Base-by-base conservation (phyloP, 2,888 invertebrate species). In the Chydorus sphaericus region DNA sequence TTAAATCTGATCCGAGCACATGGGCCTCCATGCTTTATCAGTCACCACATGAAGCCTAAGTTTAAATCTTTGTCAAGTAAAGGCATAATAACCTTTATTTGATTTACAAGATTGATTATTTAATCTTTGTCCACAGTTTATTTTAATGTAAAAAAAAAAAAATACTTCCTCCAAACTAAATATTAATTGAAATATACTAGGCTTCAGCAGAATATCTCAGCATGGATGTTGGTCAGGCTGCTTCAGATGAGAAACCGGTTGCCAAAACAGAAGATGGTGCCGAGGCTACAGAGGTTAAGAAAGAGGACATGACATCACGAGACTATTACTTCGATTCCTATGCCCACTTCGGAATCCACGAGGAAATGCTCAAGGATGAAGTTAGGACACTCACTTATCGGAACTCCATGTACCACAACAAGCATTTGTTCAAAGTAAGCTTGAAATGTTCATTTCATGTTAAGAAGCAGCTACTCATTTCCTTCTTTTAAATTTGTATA, bases 321-420 rank as follows among this genome's bases (percentile, higher is more conserved):
- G 98, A 99, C 71, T 99, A 99, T 71, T 99, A 99, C 71, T 99
- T 99, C 70, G 98, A 99, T 73, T 98, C 97, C 0, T 99, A 99
- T 70, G 98, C 98, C 52, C 98, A 99, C 74, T 99, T 98, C 71
- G 98, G 97, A 48, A 99, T 99, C 65, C 98, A 99, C 69, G 98
- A 99, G 75, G 98, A 98, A 74, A 98, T 99, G 98, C 74, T 99
- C 60, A 99, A 99, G 73, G 98, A 99, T 71, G 97, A 98, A 78
- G 94, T 98, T 29, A 80, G 98, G 56, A 99, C 98, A 16, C 77
- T 93, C 60, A 97, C 97, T 1, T 99, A 99, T 71, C 83, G 96
- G 55, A 97, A 97, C 69, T 93, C 98, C 11, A 97, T 99, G 89
- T 93, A 93, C 69, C 94, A 98, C 75, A 99, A 99, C 73, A 93